Evolutionary conservation across 2,888 invertebrate genomes (phyloP), one percentile per base, ranked within the genome.

Genomic region (Gari tellinella): DNA sequence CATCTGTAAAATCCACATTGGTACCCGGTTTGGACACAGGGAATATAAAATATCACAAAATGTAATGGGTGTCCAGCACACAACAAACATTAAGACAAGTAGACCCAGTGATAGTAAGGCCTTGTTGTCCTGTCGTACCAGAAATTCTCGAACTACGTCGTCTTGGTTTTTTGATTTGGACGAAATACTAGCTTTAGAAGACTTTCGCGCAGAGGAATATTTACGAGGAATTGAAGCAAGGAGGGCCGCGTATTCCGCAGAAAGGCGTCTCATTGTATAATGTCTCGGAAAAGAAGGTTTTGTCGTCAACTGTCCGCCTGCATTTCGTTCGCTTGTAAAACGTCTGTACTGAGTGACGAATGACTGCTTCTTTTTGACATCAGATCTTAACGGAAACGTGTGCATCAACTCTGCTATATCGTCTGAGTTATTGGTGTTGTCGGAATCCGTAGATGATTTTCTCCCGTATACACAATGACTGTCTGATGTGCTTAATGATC

Each of bases 71-170:
- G 86, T 85, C 87, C 88, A 88, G 51, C 87, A 89, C 2, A 88
- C 51, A 7, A 86, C 82, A 31, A 86, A 85, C 21, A 84, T 83
- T 7, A 85, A 65, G 7, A 88, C 85, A 38, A 89, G 78, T 31
- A 89, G 58, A 4, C 85, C 84, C 21, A 89, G 65, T 15, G 83
- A 85, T 31, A 87, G 67, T 2, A 87, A 74, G 0, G 89, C 89
- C 56, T 88, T 89, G 46, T 86, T 87, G 76, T 88, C 88, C 45
- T 89, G 89, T n/a, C 86, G 81, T 10, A 83, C 72, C 10, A 89
- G 66, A 31, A 85, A 81, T 26, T 88, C 86, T 52, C 82, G 79
- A 1, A 88, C 88, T 38, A 87, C 74, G 23, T 88, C 86, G 25
- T 88, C 88, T 31, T 81, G 80, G 25, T 78, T 77, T 15, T 66